A percentile compares a stretch with the other conserved stretches of the same genome.
These are phyloP conservation scores for Pachymerium ferrugineum DNA, from an alignment of 2,888 invertebrate species.

Conservation along the genomic window DNA sequence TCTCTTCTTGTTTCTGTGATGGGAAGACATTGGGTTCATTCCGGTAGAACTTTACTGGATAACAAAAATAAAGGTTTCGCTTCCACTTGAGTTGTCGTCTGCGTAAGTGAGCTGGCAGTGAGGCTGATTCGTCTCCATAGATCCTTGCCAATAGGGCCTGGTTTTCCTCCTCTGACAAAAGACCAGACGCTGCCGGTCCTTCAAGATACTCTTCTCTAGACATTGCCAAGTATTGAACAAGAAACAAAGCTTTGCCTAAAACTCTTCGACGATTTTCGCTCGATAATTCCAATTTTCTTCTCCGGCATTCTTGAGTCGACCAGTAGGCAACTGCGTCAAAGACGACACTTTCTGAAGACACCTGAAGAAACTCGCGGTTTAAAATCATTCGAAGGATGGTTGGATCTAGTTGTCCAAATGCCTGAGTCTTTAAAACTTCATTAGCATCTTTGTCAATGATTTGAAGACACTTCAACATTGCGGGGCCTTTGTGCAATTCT, in stretches of 20 bases:
- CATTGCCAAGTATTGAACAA: constrained; percentile 63
- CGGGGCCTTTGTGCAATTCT: constrained; percentile 40
- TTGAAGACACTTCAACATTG: constrained; percentile 62
- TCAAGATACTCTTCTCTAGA: constrained; percentile 59
- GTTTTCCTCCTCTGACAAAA: constrained; percentile 54
- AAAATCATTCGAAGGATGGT: constrained; percentile 62
- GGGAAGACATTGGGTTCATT: constrained; percentile 12
- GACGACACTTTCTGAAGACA: constrained; percentile 55
- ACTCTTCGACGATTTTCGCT: constrained; percentile 53
- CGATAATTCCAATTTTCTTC: constrained; percentile 53
- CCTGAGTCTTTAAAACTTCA: constrained; percentile 53
- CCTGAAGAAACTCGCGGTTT: constrained; percentile 61
- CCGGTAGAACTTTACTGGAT: constrained; percentile 30
- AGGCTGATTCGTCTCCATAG: constrained; percentile 34
- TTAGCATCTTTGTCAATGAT: constrained; percentile 59
- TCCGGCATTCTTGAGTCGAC: constrained; percentile 56
- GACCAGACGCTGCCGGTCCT: constrained; percentile 55
- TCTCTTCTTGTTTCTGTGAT: constrained; percentile 28
- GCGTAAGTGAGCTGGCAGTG: constrained; percentile 20
- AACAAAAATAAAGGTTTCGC: constrained; percentile 25
- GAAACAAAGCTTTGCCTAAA: constrained; percentile 56
- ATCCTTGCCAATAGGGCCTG: constrained; percentile 44
- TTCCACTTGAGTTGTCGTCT: constrained; percentile 28
- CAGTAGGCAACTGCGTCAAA: constrained; percentile 61
- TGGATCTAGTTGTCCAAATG: constrained; percentile 60